These are phyloP conservation scores for Odontesthes bonariensis DNA, from an alignment of 2,113 vertebrate genomes.

Conservation along the genomic window DNA sequence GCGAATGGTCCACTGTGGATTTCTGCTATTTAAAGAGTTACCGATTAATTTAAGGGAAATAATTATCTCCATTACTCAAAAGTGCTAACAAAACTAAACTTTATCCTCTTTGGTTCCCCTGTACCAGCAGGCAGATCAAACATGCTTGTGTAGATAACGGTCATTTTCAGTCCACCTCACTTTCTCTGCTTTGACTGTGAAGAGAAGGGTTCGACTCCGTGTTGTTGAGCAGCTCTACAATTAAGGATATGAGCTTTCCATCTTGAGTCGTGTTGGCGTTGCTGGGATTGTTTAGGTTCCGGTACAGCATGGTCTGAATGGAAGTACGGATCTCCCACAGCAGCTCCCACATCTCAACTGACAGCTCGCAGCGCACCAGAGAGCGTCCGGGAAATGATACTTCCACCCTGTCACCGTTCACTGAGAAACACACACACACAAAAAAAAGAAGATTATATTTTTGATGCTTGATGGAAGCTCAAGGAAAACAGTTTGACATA, in stretches of 20 bases:
- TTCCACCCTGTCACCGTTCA: constrained; percentile 84
- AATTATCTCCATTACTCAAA: not conserved
- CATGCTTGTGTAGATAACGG: not conserved
- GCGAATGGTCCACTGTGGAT: not conserved
- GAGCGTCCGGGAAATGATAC: constrained; percentile 87
- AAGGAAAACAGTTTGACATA: too few relatives aligned
- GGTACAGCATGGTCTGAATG: constrained; percentile 91
- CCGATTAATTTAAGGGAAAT: not conserved
- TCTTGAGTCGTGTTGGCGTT: constrained; percentile 78
- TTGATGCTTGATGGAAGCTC: not conserved
- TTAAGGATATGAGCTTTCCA: constrained; percentile 86
- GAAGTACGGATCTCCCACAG: constrained; percentile 91
- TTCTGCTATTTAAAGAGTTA: constrained; percentile 2
- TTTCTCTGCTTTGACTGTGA: constrained; percentile 31
- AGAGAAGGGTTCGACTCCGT: constrained; percentile 31
- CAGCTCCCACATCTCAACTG: constrained; percentile 86
- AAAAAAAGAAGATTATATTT: not conserved
- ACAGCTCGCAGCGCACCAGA: constrained; percentile 88
- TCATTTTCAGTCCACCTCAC: constrained; percentile 64
- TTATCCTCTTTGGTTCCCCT: not conserved
- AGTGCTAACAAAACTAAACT: not conserved
- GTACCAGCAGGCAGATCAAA: constrained; percentile 11
- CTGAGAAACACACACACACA: constrained; percentile 75
- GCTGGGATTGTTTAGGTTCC: constrained; percentile 84
- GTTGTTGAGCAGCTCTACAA: constrained; percentile 90